A percentile compares a stretch with the other conserved stretches of the same genome.
Conservation (phyloP, 2,888 invertebrate species). For the Sphecodes monilicornis region DNA sequence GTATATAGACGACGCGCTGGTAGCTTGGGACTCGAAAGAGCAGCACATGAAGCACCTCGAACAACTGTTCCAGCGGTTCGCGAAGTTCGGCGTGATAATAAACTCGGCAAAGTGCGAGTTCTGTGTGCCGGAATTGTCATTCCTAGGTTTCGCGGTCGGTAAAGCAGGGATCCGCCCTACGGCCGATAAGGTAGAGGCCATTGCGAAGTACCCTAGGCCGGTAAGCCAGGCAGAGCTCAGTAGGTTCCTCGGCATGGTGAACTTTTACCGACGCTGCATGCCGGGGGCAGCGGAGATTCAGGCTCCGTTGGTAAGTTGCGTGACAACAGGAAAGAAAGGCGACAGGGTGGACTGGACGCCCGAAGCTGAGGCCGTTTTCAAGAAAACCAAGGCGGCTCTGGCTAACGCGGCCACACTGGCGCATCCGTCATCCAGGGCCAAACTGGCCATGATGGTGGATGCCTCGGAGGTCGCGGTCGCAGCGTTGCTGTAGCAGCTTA, state of each 20-base stretch:
- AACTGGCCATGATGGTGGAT: slow-evolving; percentile 12
- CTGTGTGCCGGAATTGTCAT: not conserved
- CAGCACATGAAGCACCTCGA: not conserved
- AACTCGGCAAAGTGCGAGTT: slow-evolving; percentile 11
- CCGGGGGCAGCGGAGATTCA: too few relatives aligned
- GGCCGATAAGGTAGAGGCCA: not conserved
- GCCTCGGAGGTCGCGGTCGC: slow-evolving; percentile 2
- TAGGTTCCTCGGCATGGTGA: slow-evolving; percentile 16
- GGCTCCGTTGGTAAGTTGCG: too few relatives aligned
- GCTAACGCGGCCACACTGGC: slow-evolving; percentile 18
- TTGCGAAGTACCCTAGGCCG: not conserved
- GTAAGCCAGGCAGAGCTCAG: not conserved
- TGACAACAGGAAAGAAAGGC: too few relatives aligned
- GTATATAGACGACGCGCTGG: not conserved
- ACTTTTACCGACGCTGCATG: too few relatives aligned
- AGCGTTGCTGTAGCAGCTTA: not conserved
- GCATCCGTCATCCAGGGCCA: not conserved
- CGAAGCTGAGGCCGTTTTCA: too few relatives aligned
- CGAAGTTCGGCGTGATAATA: too few relatives aligned
- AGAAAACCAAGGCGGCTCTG: too few relatives aligned
- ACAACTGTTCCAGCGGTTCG: too few relatives aligned
- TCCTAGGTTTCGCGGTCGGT: slow-evolving; percentile 2
- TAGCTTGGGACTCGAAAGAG: not conserved
- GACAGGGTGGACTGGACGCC: too few relatives aligned
- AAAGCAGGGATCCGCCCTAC: not conserved